Base-by-base conservation (phyloP, 2,797 vertebrate genomes). In the Catharus ustulatus region DNA sequence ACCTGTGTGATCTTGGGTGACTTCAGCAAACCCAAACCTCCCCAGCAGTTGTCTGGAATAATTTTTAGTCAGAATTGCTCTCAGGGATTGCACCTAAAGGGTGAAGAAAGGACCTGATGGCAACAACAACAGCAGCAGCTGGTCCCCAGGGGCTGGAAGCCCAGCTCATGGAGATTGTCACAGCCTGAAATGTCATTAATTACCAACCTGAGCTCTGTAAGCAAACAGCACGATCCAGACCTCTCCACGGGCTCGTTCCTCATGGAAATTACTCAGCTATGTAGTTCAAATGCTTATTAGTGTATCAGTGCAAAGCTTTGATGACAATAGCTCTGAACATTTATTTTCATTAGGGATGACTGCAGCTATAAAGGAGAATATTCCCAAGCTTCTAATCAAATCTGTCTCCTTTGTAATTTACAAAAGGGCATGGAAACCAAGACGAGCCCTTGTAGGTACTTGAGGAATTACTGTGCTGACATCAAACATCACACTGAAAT, bases 231-330 rank as follows among this genome's bases (percentile, higher is more conserved):
- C 5, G 29, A 72, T 15, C 29, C 76, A 94, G 64, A 71, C 73
- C 74, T 71, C 90, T 83, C 79, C 26, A 13, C 9, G 46, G 77
- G 72, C 43, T 90, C 86, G 73, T 83, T 90, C 85, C 91, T 83
- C 82, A 30, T 26, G 32, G 9, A 52, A 85, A 74, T 93, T 73
- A 92, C 82, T 51, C 13, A 46, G 86, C 91, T 88, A 76, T 40
- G 66, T 5, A 84, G 69, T 42, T 76, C 85, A 87, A 95, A 92
- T 43, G 66, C 89, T 93, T 89, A 68, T 88, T 92, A 84, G 73
- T 40, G 79, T 55, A 68, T 46, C 69, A 40, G 36, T 22, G 81
- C 66, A 86, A 78, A 88, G 59, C 73, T 92, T 68, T 72, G 86
- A 59, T 83, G 91, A 86, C 88, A 94, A 87, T 67, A 75, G 43